phyloP scores from a whole-genome alignment of 2,797 vertebrate genomes.

The Intellagama lesueurii region DNA sequence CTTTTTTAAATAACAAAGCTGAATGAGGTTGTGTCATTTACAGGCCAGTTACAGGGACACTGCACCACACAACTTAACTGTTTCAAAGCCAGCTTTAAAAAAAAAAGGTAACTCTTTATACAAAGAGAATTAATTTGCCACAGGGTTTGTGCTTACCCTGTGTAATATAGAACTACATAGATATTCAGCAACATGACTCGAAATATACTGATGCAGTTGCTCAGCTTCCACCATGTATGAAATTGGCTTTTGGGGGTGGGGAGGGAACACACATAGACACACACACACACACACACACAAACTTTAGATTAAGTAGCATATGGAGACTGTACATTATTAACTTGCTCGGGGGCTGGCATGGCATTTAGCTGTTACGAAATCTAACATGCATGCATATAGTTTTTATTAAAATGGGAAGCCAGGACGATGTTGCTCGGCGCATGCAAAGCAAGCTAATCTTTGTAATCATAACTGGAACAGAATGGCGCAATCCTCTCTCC shows the following conservation, averaged over 20 bases:
- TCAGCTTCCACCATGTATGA: slow-evolving; percentile 21
- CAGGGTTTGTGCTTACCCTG: background rate
- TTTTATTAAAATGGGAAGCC: slow-evolving; percentile 10
- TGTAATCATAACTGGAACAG: background rate
- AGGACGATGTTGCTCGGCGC: background rate
- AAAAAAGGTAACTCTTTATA: background rate
- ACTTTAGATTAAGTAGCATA: slow-evolving; percentile 18
- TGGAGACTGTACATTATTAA: slow-evolving; percentile 31
- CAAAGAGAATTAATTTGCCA: background rate
- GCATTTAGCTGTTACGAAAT: background rate
- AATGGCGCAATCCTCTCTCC: slow-evolving; percentile 2
- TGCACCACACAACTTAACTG: background rate
- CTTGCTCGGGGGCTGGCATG: background rate
- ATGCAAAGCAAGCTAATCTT: background rate
- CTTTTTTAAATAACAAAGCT: background rate
- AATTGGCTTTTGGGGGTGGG: background rate
- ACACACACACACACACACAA: background rate
- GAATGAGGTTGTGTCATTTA: background rate
- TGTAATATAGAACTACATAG: background rate
- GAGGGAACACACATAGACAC: background rate
- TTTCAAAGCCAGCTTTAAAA: background rate
- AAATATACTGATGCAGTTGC: background rate
- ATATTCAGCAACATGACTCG: background rate
- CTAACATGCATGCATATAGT: background rate
- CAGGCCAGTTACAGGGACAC: background rate